Percentiles rank a stretch among this genome's conserved stretches.
Conservation (phyloP, 1,140 invertebrate genomes). For the Aradophagus sp. region DNA sequence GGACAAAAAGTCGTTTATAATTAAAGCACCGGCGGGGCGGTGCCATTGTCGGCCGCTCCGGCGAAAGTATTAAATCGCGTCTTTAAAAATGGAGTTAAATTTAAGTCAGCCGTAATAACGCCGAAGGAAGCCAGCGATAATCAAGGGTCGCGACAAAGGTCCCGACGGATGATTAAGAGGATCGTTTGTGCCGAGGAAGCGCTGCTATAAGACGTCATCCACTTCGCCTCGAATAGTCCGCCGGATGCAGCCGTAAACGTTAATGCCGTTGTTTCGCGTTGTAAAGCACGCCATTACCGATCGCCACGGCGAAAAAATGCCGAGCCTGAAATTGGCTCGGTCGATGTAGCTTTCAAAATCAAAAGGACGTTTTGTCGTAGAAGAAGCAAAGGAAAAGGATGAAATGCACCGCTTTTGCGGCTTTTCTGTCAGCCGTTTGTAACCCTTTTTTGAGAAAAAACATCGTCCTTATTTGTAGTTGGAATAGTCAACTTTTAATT, state of each 20-base stretch:
- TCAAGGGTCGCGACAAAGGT: constrained; percentile 65
- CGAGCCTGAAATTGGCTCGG: constrained; percentile 17
- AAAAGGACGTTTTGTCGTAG: too few species aligned
- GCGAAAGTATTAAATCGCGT: constrained; percentile 52
- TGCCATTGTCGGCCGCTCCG: constrained; percentile 44
- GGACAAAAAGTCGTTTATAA: constrained; percentile 47
- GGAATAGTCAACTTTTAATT: too few species aligned
- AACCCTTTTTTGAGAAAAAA: too few species aligned
- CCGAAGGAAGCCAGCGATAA: constrained; percentile 43
- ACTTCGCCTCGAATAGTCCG: constrained; percentile 41
- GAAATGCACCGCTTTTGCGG: too few species aligned
- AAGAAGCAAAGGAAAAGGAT: too few species aligned
- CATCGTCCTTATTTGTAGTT: too few species aligned
- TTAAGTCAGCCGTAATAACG: constrained; percentile 49
- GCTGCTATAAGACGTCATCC: constrained; percentile 57
- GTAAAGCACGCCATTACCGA: constrained; percentile 36
- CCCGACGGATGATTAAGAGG: constrained; percentile 72
- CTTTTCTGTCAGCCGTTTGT: too few species aligned
- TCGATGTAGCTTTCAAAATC: constrained; percentile 4
- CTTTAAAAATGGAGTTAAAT: constrained; percentile 57
- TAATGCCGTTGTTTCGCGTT: constrained; percentile 44
- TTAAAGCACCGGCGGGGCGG: constrained; percentile 33
- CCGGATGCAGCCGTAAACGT: constrained; percentile 47
- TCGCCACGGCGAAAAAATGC: constrained; percentile 22
- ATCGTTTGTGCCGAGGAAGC: constrained; percentile 69